Percentiles rank a stretch among this genome's conserved stretches.
phyloP scores from a whole-genome alignment of 2,797 vertebrate species.

The Morelia viridis region DNA sequence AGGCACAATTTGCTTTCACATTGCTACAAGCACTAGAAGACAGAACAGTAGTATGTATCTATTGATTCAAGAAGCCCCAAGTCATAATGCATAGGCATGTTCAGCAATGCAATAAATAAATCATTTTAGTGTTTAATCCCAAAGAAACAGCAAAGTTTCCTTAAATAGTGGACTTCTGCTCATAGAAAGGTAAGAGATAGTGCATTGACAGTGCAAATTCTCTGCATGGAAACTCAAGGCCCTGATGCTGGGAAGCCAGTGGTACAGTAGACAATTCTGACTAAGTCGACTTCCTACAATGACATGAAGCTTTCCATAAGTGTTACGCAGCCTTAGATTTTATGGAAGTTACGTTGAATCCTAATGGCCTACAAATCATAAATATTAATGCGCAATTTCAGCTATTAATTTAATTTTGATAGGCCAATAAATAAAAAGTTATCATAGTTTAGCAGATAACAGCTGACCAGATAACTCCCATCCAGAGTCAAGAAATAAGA shows the following conservation, averaged over 20 bases:
- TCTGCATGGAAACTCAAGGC: neutral
- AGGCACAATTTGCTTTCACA: neutral
- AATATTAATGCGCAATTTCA: constrained; percentile 62
- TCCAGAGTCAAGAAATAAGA: constrained; percentile 60
- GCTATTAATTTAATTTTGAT: constrained; percentile 62
- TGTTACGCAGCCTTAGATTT: constrained; percentile 36
- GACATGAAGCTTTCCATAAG: neutral
- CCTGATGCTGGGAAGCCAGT: neutral
- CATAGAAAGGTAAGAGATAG: neutral
- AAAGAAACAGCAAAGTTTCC: neutral
- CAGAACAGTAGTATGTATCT: neutral
- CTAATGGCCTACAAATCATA: constrained; percentile 62
- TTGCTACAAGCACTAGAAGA: neutral
- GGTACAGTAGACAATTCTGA: neutral
- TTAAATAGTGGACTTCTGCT: neutral
- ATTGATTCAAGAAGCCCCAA: neutral
- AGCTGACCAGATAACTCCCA: constrained; percentile 37
- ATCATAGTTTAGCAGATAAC: constrained; percentile 52
- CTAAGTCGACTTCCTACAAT: neutral
- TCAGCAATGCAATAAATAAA: neutral
- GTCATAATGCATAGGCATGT: neutral
- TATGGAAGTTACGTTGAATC: constrained; percentile 39
- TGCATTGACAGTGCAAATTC: neutral
- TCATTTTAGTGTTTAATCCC: neutral
- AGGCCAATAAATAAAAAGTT: constrained; percentile 66